A percentile compares a stretch with the other conserved stretches of the same genome.
These are phyloP conservation scores for Zootoca vivipara DNA, from an alignment of 2,113 vertebrate genomes.

Conservation along the genomic window DNA sequence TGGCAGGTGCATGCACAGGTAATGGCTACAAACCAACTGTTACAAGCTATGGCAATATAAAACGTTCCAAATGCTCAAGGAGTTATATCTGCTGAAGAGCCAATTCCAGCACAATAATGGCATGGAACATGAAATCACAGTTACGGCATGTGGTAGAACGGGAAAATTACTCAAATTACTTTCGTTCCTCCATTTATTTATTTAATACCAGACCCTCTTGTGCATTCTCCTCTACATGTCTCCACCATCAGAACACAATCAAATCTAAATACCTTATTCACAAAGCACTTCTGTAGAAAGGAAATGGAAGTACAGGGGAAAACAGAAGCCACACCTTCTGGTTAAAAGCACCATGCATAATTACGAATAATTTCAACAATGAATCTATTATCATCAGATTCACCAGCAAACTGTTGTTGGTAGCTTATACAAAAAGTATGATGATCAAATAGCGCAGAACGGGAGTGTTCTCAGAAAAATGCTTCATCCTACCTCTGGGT, in stretches of 20 bases:
- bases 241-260: background rate
- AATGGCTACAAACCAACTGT: background rate
- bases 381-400: constrained; percentile 25
- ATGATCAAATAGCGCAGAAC: constrained; percentile 33
- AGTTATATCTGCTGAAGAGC: background rate
- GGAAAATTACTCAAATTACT: background rate
- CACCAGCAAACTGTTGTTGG: constrained; percentile 19
- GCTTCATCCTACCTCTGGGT: constrained; percentile 37
- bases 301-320: constrained; percentile 29
- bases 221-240: background rate
- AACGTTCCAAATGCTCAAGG: background rate
- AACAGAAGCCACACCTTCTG: constrained; percentile 14
- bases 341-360: constrained; percentile 36
- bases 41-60: background rate
- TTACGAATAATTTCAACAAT: constrained; percentile 41
- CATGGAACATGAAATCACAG: background rate
- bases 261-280: constrained; percentile 15
- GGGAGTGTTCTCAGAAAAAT: background rate
- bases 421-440: background rate
- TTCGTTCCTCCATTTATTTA: background rate
- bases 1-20: background rate
- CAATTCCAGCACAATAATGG: background rate
- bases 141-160: background rate
- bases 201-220: background rate
- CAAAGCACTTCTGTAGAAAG: constrained; percentile 4